phyloP scores from a whole-genome alignment of 2,888 invertebrate species.

The Fragum fragum region DNA sequence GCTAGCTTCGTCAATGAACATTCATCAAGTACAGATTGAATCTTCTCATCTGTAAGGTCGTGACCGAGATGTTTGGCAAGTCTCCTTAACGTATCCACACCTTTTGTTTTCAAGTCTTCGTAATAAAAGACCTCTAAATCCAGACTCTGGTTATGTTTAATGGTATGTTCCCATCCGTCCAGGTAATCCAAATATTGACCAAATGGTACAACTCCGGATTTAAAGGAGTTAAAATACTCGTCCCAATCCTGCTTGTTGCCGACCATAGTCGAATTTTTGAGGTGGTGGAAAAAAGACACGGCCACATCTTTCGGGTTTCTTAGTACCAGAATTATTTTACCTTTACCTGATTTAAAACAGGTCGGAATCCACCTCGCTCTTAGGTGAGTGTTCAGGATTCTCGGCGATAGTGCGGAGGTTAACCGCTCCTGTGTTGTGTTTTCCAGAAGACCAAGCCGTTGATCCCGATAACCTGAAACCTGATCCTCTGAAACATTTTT shows the following conservation, averaged over 20 bases:
- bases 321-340: slow-evolving; percentile 8
- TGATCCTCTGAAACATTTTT: neutral
- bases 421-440: neutral
- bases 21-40: neutral
- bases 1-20: neutral
- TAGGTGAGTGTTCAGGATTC: slow-evolving; percentile 4
- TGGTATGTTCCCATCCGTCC: neutral
- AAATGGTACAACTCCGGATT: neutral
- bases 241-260: neutral
- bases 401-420: neutral
- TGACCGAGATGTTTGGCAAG: neutral
- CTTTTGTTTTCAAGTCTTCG: neutral
- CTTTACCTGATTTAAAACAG: neutral
- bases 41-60: neutral
- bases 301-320: slow-evolving; percentile 25
- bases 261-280: neutral
- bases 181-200: slow-evolving; percentile 9
- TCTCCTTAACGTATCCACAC: neutral
- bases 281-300: neutral
- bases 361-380: neutral
- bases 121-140: neutral
- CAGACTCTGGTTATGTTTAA: neutral
- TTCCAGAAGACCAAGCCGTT: neutral
- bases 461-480: neutral
- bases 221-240: slow-evolving; percentile 8